Evolutionary conservation across 2,113 vertebrate genomes (phyloP).

Genomic region (Calidris pygmaea): DNA sequence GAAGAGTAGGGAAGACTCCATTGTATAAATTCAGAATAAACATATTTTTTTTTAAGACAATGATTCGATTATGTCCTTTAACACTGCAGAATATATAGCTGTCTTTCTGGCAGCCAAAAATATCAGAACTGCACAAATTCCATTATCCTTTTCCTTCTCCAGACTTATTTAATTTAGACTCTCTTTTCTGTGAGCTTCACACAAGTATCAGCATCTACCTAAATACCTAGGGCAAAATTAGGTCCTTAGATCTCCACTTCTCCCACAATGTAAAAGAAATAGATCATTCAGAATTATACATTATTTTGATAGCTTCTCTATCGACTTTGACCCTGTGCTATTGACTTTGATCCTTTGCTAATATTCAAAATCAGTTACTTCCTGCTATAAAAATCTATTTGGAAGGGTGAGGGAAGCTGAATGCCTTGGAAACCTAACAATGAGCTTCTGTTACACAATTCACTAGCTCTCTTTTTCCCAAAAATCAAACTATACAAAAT

Average conservation of each 20-base stretch:
- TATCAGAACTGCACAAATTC: neutral
- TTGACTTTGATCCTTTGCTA: slow-evolving; percentile 1
- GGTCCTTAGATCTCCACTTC: neutral
- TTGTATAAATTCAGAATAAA: neutral
- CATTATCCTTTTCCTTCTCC: neutral
- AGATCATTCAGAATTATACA: neutral
- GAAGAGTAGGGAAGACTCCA: neutral
- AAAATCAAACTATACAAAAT: neutral
- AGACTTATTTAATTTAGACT: neutral
- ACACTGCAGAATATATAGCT: neutral
- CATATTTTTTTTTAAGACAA: neutral
- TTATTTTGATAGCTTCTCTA: neutral
- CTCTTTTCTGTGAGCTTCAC: neutral
- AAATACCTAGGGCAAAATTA: neutral
- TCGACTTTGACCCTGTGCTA: neutral
- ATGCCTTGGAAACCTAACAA: neutral
- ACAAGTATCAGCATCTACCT: neutral
- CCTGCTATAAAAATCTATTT: neutral
- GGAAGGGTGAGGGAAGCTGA: neutral
- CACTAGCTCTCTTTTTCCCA: neutral
- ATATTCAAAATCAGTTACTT: neutral
- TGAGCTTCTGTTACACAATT: neutral
- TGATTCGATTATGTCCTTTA: neutral
- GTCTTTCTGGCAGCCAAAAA: neutral
- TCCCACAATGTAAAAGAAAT: neutral